Evolutionary conservation across 2,113 vertebrate genomes (phyloP), one percentile per base, ranked within the genome.

Genomic region (Cyphomyrus plagiostoma): DNA sequence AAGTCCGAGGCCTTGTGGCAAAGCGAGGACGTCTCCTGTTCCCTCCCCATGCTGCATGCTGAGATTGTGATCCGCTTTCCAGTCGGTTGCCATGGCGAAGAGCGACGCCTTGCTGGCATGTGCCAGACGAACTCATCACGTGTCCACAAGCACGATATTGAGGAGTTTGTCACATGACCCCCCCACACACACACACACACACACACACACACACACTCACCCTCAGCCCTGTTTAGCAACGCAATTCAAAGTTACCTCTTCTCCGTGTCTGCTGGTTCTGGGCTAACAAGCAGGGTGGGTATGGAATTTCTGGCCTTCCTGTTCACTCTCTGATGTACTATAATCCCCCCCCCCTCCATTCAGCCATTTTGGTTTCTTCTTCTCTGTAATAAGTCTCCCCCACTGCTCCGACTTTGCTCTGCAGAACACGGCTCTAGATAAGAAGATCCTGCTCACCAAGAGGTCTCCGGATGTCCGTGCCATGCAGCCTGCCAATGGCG

Each of bases 391-490:
- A 11, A 52, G 8, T 7, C 80, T 62, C 46, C 13, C 56, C 53
- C n/a, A 15, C n/a, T 58, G 80, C 19, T 23, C n/a, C 39, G 17
- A 21, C 15, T 62, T 77, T 89, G 87, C 74, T 88, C 94, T 26
- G n/a, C 95, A 99, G 98, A 98, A 97, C 95, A 99, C 98, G 93
- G 98, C 98, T 95, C 97, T 99, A 93, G 98, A 99, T 98, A 99
- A 99, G 95, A 96, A 97, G 92, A 96, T 99, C 89, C 96, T 97
- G 93, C 93, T 97, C 94, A 89, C 94, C 92, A 96, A 94, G 89
- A 95, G 89, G 82, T 89, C 92, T 89, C 96, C 93, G 26, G 95
- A 94, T 82, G 90, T 93, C 91, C 90, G 88, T 87, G 89, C 91
- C 39, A 90, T 90, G 50, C 93, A 91, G 62, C 77, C 1, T 90